These are phyloP conservation scores for Scaptomyza graminum DNA, from an alignment of 1,140 invertebrate genomes.

Conservation along the genomic window DNA sequence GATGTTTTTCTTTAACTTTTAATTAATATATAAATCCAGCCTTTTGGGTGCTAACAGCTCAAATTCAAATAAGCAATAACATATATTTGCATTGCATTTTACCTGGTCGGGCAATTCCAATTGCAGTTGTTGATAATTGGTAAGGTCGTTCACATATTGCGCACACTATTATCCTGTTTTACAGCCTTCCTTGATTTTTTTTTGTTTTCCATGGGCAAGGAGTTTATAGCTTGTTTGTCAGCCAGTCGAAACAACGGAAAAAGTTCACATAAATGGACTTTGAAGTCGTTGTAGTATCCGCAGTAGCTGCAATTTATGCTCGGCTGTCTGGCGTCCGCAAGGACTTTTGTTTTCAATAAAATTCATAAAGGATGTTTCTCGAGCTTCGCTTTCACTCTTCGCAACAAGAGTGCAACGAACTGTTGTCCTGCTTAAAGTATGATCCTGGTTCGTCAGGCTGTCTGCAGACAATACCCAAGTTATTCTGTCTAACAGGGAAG, in stretches of 20 bases:
- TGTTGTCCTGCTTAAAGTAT: slow-evolving; percentile 44
- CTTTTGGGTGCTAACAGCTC: slow-evolving; percentile 4
- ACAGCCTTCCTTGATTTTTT: slow-evolving; percentile 16
- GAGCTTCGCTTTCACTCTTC: slow-evolving; percentile 13
- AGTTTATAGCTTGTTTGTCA: slow-evolving; percentile 57
- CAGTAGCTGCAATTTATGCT: slow-evolving; percentile 41
- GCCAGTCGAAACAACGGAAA: slow-evolving; percentile 58
- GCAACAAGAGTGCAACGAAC: slow-evolving; percentile 70
- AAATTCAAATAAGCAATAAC: slow-evolving; percentile 16
- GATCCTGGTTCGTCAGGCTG: slow-evolving; percentile 35
- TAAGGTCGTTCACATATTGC: slow-evolving; percentile 71
- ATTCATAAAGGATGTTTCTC: slow-evolving; percentile 49
- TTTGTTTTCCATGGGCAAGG: slow-evolving; percentile 27
- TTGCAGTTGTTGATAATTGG: slow-evolving; percentile 48
- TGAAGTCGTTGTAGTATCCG: slow-evolving; percentile 22
- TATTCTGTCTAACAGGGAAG: slow-evolving; percentile 2
- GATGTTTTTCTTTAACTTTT: neutral
- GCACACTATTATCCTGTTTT: slow-evolving; percentile 62
- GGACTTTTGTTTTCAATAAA: slow-evolving; percentile 59
- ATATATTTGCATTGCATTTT: slow-evolving; percentile 13
- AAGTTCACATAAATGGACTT: slow-evolving; percentile 67
- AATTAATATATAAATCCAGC: neutral
- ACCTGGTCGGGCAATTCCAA: slow-evolving; percentile 36
- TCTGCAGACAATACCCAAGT: slow-evolving; percentile 25
- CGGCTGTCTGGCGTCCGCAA: slow-evolving; percentile 45